Evolutionary conservation across 1,140 invertebrate genomes (phyloP).

Genomic region (Anagrus nilaparvatae): DNA sequence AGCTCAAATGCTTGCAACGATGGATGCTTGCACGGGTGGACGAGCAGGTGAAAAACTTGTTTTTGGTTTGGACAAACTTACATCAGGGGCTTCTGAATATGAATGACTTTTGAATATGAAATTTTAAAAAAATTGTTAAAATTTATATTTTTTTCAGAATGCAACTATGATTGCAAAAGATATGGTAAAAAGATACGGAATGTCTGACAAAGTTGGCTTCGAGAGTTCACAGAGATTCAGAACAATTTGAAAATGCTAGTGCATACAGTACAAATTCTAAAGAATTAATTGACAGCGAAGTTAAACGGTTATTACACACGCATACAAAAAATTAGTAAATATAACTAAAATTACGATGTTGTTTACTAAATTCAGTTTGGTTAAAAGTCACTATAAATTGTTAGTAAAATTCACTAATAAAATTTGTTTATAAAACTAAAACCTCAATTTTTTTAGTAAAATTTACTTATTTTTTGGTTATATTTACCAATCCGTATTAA

Average conservation of each 20-base stretch:
- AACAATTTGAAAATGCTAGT: conserved; percentile 1
- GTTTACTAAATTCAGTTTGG: too few species aligned
- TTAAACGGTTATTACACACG: conserved; percentile 79
- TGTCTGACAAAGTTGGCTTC: conserved; percentile 93
- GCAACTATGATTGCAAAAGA: conserved; percentile 84
- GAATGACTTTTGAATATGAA: conserved; percentile 51
- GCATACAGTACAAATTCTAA: conserved; percentile 69
- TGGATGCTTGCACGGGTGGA: conserved; percentile 97
- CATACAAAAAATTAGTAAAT: too few species aligned
- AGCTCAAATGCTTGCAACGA: conserved; percentile 78
- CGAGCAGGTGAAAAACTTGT: conserved; percentile 93
- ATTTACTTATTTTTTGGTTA: too few species aligned
- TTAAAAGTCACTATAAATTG: too few species aligned
- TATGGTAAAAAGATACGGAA: conserved; percentile 96
- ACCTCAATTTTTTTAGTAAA: too few species aligned
- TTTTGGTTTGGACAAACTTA: conserved; percentile 91
- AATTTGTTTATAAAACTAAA: too few species aligned
- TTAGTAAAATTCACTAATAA: too few species aligned
- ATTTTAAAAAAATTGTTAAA: neutral
- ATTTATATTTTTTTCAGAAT: conserved; percentile 53
- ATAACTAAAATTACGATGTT: too few species aligned
- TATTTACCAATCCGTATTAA: too few species aligned
- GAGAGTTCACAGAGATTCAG: conserved; percentile 50
- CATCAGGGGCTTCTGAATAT: conserved; percentile 74
- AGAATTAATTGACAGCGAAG: conserved; percentile 86